Conservation (phyloP, 2,888 invertebrate species). For the Melolontha melolontha region DNA sequence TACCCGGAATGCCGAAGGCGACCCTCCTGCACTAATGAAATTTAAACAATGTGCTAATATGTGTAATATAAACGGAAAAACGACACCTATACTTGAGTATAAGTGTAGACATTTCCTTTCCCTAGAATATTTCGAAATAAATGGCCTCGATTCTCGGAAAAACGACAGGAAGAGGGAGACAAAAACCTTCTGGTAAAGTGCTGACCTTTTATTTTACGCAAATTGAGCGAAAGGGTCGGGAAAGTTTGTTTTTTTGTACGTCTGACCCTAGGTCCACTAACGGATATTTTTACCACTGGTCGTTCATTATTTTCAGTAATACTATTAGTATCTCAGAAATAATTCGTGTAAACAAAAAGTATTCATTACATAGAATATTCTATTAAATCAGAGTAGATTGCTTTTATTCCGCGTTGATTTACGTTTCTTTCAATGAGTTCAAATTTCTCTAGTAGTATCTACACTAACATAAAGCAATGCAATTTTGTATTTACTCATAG, state of each 20-base stretch:
- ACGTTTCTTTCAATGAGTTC: no score
- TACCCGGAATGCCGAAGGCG: neutral
- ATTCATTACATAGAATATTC: no score
- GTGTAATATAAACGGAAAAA: conserved; percentile 22
- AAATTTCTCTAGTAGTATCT: no score
- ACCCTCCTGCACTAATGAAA: conserved; percentile 29
- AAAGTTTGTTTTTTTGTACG: conserved; percentile 15
- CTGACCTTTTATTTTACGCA: conserved; percentile 32
- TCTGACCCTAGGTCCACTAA: neutral
- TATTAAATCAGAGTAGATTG: no score
- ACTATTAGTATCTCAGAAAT: no score
- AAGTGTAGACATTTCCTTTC: neutral
- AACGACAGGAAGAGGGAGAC: conserved; percentile 2
- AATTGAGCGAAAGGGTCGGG: conserved; percentile 32
- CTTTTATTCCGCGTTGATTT: no score
- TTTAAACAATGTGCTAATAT: conserved; percentile 39
- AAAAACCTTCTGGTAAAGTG: conserved; percentile 34
- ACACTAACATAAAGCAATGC: no score
- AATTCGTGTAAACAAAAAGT: no score
- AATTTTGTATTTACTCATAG: no score
- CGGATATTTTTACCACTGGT: no score
- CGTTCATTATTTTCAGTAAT: no score
- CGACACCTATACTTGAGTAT: neutral
- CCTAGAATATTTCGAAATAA: conserved; percentile 9
- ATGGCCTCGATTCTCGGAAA: conserved; percentile 13